Percentiles rank a stretch among this genome's conserved stretches.
These are phyloP conservation scores for Vanessa cardui DNA, from an alignment of 2,888 invertebrate genomes.

Conservation along the genomic window DNA sequence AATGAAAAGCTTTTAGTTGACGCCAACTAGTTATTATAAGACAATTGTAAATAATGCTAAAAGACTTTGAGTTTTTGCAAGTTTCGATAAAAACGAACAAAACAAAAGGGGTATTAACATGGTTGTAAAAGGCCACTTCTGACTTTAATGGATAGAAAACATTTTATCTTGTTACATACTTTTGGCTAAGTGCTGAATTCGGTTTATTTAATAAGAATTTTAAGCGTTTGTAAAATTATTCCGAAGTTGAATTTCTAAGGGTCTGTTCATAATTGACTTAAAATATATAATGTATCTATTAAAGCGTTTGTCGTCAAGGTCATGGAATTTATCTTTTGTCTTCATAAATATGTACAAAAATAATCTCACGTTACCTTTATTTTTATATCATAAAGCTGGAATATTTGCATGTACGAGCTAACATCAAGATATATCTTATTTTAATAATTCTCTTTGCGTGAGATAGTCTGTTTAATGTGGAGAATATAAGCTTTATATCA, in stretches of 20 bases:
- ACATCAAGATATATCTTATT: too few relatives aligned
- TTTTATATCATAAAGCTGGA: too few relatives aligned
- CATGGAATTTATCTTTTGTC: too few relatives aligned
- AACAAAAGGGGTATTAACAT: slow-evolving; percentile 4
- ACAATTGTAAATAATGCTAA: neutral
- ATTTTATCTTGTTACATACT: slow-evolving; percentile 4
- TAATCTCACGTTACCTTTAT: too few relatives aligned
- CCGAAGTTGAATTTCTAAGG: neutral
- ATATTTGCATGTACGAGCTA: too few relatives aligned
- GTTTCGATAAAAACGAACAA: neutral
- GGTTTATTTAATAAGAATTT: neutral
- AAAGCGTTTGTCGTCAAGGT: too few relatives aligned
- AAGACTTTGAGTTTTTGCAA: slow-evolving; percentile 8
- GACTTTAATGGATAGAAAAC: slow-evolving; percentile 11
- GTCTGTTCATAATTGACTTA: neutral
- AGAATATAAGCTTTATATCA: too few relatives aligned
- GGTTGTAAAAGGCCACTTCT: slow-evolving; percentile 7
- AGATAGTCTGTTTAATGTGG: too few relatives aligned
- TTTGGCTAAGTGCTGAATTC: slow-evolving; percentile 1
- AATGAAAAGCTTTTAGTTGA: neutral
- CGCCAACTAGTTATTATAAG: neutral
- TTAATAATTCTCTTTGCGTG: too few relatives aligned
- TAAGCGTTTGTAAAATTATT: neutral
- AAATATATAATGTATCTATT: too few relatives aligned
- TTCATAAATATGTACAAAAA: too few relatives aligned